Percentiles rank a stretch among this genome's conserved stretches.
These are phyloP conservation scores for Glandiceps talaboti DNA, from an alignment of 53 echinoderm and acorn worm species.

Conservation along the genomic window DNA sequence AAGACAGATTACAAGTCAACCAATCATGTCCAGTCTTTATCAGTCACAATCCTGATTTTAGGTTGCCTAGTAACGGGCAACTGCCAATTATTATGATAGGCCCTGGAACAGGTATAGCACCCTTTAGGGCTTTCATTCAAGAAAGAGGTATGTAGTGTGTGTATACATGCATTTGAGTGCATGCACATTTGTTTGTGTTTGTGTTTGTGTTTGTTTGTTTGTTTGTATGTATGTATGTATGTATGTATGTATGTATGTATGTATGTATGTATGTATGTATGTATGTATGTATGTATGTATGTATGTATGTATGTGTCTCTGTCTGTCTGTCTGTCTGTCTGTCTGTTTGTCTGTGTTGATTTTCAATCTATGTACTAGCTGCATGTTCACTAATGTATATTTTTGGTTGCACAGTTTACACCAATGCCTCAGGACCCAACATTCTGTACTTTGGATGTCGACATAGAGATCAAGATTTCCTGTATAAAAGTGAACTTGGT, in stretches of 20 bases:
- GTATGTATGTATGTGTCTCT: too few species aligned
- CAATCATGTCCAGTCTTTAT: conserved; percentile 25
- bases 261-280: too few species aligned
- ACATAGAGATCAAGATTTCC: conserved; percentile 18
- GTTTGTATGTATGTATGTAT: too few species aligned
- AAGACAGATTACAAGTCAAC: conserved; percentile 17
- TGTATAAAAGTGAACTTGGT: conserved; percentile 10
- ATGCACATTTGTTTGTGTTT: too few species aligned
- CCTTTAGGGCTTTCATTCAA: conserved; percentile 18
- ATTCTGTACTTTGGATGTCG: conserved; percentile 29
- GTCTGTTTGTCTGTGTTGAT: too few species aligned
- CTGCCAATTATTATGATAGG: neutral
- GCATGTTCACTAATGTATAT: too few species aligned
- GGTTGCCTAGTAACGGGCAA: conserved; percentile 11
- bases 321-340: too few species aligned
- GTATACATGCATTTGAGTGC: too few species aligned
- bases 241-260: too few species aligned
- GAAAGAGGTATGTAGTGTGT: conserved; percentile 23
- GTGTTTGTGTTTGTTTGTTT: too few species aligned
- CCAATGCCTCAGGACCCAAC: conserved; percentile 19
- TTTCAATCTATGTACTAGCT: too few species aligned
- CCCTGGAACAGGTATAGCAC: neutral
- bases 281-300: too few species aligned
- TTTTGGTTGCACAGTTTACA: conserved; percentile 2
- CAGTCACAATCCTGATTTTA: conserved; percentile 27